phyloP scores from a whole-genome alignment of 1,140 invertebrate genomes.

The Bombus pyrosoma region DNA sequence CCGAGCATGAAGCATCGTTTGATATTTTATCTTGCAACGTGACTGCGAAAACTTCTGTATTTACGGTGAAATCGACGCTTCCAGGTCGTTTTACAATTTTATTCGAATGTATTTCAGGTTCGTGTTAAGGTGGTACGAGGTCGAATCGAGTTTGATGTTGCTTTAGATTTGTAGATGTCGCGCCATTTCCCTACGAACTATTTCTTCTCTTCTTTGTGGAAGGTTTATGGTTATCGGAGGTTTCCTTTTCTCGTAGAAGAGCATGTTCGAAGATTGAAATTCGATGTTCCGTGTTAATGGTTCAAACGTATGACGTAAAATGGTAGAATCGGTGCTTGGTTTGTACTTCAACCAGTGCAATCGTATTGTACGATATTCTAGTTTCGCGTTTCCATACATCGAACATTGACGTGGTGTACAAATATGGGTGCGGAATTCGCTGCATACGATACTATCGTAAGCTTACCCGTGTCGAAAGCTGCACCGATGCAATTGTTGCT shows the following conservation, averaged over 20 bases:
- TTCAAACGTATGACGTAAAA: no score
- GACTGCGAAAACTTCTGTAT: neutral
- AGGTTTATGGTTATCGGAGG: no score
- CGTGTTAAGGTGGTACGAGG: neutral
- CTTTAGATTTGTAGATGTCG: neutral
- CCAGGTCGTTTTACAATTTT: neutral
- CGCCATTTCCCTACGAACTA: no score
- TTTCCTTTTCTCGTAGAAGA: no score
- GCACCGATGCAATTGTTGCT: conserved; percentile 63
- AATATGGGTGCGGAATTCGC: neutral
- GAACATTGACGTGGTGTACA: neutral
- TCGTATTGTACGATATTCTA: no score
- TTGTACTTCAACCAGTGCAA: no score
- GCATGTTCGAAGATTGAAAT: no score
- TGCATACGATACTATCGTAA: neutral
- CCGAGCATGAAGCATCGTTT: neutral
- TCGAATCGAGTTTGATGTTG: neutral
- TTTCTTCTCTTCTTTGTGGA: neutral
- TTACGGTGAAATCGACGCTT: no score
- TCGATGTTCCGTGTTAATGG: no score
- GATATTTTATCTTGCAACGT: neutral
- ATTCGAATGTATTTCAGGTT: neutral
- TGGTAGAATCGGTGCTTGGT: no score
- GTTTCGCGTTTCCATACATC: no score
- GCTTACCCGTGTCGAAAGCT: conserved; percentile 74